Evolutionary conservation across 2,888 invertebrate genomes (phyloP).

Genomic region (Horisme vitalbata): DNA sequence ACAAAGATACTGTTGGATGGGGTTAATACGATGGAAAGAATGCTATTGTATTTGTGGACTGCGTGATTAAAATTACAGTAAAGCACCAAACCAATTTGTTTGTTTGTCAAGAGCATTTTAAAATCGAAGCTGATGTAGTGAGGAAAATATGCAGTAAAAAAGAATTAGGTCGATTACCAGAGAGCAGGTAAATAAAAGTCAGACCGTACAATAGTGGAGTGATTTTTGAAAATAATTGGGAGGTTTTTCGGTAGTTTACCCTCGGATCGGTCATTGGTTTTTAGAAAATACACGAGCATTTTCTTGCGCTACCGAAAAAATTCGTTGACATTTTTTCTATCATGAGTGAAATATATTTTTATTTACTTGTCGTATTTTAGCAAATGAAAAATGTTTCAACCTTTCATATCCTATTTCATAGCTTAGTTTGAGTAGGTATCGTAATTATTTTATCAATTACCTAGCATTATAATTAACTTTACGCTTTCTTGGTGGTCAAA

Average conservation of each 20-base stretch:
- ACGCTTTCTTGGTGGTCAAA: too few relatives aligned
- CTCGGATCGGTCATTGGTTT: constrained; percentile 1
- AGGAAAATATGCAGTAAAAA: constrained; percentile 5
- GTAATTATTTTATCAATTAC: too few relatives aligned
- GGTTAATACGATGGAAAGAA: too few relatives aligned
- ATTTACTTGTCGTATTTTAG: not conserved
- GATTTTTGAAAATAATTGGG: constrained; percentile 14
- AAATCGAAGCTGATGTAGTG: not conserved
- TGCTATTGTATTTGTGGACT: too few relatives aligned
- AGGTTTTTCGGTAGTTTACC: constrained; percentile 5
- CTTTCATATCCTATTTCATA: too few relatives aligned
- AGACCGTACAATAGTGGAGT: constrained; percentile 1
- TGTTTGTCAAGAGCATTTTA: not conserved
- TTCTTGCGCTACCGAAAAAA: not conserved
- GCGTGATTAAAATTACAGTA: too few relatives aligned
- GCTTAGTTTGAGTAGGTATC: too few relatives aligned
- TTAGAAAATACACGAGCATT: constrained; percentile 6
- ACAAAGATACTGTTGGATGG: too few relatives aligned
- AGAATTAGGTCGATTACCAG: not conserved
- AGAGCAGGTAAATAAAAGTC: not conserved
- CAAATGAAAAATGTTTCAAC: too few relatives aligned
- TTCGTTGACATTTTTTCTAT: not conserved
- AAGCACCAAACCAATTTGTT: too few relatives aligned
- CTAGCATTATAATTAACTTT: too few relatives aligned
- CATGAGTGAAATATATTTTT: not conserved